Percentiles rank a stretch among this genome's conserved stretches.
phyloP scores from a whole-genome alignment of 2,797 vertebrate genomes.

The Alfaro cultratus region DNA sequence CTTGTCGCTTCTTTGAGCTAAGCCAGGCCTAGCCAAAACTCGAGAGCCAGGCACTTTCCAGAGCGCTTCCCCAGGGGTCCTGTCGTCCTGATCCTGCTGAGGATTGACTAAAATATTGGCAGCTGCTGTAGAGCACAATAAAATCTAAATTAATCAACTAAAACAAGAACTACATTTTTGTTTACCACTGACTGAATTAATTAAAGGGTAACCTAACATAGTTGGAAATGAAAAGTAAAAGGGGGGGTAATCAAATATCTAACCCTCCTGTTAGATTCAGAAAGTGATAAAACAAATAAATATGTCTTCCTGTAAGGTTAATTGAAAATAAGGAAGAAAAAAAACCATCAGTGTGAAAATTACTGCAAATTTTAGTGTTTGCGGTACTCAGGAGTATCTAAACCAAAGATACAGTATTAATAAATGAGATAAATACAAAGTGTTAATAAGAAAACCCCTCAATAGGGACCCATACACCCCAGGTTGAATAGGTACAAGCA shows the following conservation, averaged over 20 bases:
- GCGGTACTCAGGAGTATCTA: background rate
- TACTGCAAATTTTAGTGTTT: background rate
- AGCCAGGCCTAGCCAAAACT: background rate
- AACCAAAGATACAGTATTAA: background rate
- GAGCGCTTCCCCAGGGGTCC: too few relatives aligned
- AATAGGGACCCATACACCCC: constrained; percentile 19
- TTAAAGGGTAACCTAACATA: background rate
- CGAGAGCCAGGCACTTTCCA: background rate
- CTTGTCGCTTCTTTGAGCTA: background rate
- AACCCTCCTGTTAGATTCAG: background rate
- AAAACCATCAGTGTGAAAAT: background rate
- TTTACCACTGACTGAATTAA: background rate
- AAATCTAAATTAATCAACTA: background rate
- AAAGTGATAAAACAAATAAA: background rate
- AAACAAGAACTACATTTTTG: background rate
- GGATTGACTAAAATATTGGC: background rate
- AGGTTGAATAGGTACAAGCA: constrained; percentile 25
- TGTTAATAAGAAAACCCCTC: constrained; percentile 8
- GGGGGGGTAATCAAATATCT: background rate
- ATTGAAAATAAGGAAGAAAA: background rate
- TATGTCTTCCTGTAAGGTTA: background rate
- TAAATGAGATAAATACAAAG: constrained; percentile 4
- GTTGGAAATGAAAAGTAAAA: background rate
- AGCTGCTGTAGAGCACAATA: background rate
- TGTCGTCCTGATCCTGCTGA: background rate